These are phyloP conservation scores for Chrysochloris asiatica DNA, from an alignment of 2,113 vertebrate genomes.

Conservation along the genomic window DNA sequence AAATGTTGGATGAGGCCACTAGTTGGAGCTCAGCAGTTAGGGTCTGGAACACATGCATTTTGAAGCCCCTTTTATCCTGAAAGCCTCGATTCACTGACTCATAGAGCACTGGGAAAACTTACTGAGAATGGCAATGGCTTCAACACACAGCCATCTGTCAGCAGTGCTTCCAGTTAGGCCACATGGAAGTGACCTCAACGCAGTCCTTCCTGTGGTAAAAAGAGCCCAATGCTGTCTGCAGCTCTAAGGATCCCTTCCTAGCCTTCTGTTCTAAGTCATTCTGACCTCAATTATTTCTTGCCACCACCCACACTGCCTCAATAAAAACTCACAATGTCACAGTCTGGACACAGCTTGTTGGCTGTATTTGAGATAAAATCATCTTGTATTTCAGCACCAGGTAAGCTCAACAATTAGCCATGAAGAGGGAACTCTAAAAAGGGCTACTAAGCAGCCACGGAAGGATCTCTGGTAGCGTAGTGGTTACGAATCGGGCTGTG, in stretches of 20 bases:
- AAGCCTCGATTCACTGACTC: background rate
- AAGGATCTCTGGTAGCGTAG: too few species aligned
- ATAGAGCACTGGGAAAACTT: background rate
- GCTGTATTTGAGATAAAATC: conserved; percentile 22
- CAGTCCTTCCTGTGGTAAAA: background rate
- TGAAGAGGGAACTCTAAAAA: background rate
- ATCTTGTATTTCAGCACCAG: background rate
- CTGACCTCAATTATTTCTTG: background rate
- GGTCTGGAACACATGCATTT: background rate
- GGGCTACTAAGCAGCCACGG: background rate
- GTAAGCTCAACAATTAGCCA: background rate
- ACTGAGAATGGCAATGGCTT: background rate
- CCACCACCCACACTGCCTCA: background rate
- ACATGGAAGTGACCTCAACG: background rate
- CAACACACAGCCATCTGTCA: background rate
- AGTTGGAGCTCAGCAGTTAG: background rate
- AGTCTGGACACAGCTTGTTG: background rate
- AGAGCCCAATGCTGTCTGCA: too few species aligned
- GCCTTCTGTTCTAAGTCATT: background rate
- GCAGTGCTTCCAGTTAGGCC: background rate
- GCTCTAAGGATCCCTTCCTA: conserved; percentile 1
- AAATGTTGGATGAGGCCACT: background rate
- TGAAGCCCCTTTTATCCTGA: background rate
- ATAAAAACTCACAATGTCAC: background rate
- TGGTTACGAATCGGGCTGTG: too few species aligned